Evolutionary conservation across 2,888 invertebrate genomes (phyloP), one percentile per base, ranked within the genome.

Genomic region (Tiliacea citrago): DNA sequence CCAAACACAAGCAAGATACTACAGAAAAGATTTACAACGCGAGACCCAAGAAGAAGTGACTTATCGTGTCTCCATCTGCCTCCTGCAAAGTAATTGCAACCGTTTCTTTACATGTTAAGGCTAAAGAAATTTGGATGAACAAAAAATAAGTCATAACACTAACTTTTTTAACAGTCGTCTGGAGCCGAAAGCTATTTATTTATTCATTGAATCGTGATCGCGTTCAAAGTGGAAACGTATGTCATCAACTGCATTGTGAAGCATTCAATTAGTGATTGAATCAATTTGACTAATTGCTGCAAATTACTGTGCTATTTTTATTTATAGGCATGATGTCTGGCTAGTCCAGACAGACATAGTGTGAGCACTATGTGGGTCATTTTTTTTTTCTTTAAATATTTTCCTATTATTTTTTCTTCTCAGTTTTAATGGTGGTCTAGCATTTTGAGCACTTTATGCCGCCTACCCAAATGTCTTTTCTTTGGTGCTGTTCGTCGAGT

Each of bases 141-240:
- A 53, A 75, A 79, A 66, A 93, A 84, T 91, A 92, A 91, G 84
- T 91, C 91, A 53, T 75, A 76, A 83, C 66, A 69, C 24, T 60
- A 29, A 73, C 24, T 35, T 60, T 13, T 6, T 39, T 39, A 39
- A 84, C 75, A 87, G 81, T 78, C 74, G 85, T 86, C 86, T 89
- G 86, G 80, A 73, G 77, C 84, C 88, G 79, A 88, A 88, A 90
- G 93, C 92, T 93, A 95, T 95, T 94, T 94, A 94, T 94, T 94
- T 92, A 95, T 95, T 94, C 94, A 94, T 86, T 92, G 92, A 91
- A 86, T 91, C 91, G 93, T 89, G 89, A 93, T 88, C 82, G 90
- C 93, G 90, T 88, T 91, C 88, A 88, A n/a, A 91, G 92, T 92
- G 92, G 91, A 93, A 94, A 89, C 85, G 88, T 88, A 91, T 92